A percentile compares a stretch with the other conserved stretches of the same genome.
phyloP scores from a whole-genome alignment of 2,113 vertebrate species.

The Corythoichthys intestinalis region DNA sequence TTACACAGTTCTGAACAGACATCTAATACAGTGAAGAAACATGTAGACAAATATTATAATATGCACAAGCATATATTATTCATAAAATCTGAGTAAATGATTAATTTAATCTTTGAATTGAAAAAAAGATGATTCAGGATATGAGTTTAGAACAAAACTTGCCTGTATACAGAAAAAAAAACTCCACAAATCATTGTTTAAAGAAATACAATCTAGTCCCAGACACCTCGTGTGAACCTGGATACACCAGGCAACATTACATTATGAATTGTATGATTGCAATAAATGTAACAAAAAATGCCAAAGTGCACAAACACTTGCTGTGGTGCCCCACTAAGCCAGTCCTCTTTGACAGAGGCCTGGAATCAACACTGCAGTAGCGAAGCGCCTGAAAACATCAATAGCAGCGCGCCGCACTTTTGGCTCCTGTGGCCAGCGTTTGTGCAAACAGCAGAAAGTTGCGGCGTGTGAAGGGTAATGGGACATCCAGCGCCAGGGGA shows the following conservation, averaged over 20 bases:
- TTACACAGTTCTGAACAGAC: no score
- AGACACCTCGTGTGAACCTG: no score
- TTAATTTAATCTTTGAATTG: no score
- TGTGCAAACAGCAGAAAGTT: conserved; percentile 79
- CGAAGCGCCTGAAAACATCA: conserved; percentile 59
- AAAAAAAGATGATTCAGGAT: no score
- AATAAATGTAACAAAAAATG: not conserved
- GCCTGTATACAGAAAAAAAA: not conserved
- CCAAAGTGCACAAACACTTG: not conserved
- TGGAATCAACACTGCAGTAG: conserved; percentile 31
- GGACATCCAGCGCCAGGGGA: conserved; percentile 79
- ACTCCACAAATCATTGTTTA: not conserved
- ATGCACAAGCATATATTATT: no score
- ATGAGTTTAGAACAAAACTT: no score
- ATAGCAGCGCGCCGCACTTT: conserved; percentile 59
- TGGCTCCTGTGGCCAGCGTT: conserved; percentile 71
- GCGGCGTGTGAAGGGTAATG: conserved; percentile 79
- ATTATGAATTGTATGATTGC: no score
- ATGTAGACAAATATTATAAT: no score
- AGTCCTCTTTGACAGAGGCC: not conserved
- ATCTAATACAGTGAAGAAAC: no score
- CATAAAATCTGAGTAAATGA: no score
- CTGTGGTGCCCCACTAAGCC: not conserved
- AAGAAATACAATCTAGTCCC: not conserved
- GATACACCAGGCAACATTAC: no score